These are phyloP conservation scores for Lordiphosa mommai DNA, from an alignment of 1,140 invertebrate genomes.

Conservation along the genomic window DNA sequence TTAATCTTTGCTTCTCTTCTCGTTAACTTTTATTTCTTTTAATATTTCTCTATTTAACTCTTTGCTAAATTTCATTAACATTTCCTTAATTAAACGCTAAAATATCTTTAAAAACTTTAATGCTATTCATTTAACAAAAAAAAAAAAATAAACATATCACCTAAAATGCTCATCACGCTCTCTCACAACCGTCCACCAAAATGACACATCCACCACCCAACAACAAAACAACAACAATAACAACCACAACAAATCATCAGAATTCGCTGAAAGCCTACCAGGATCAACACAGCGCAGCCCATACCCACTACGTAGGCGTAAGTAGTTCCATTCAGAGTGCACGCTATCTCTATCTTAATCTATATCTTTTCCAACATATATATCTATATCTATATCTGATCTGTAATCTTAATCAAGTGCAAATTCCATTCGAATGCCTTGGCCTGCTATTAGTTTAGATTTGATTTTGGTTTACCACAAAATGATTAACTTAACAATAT, in stretches of 20 bases:
- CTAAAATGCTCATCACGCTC: slow-evolving; percentile 42
- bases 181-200: slow-evolving; percentile 28
- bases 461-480: no score
- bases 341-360: slow-evolving; percentile 29
- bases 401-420: slow-evolving; percentile 19
- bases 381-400: slow-evolving; percentile 17
- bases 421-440: no score
- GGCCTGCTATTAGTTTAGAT: no score
- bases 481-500: no score
- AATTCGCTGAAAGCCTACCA: slow-evolving; percentile 92
- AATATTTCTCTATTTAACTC: no score
- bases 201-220: slow-evolving; percentile 28
- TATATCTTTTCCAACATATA: slow-evolving; percentile 12
- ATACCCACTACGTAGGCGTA: slow-evolving; percentile 89
- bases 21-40: no score
- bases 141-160: slow-evolving; percentile 10
- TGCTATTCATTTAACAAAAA: slow-evolving; percentile 51
- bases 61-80: not conserved
- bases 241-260: slow-evolving; percentile 80
- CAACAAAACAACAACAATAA: slow-evolving; percentile 31
- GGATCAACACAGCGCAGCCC: slow-evolving; percentile 90
- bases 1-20: no score
- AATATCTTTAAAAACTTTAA: slow-evolving; percentile 27
- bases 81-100: slow-evolving; percentile 8
- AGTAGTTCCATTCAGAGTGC: slow-evolving; percentile 81